phyloP scores from a whole-genome alignment of 2,113 vertebrate genomes.

The Xiphophorus hellerii region DNA sequence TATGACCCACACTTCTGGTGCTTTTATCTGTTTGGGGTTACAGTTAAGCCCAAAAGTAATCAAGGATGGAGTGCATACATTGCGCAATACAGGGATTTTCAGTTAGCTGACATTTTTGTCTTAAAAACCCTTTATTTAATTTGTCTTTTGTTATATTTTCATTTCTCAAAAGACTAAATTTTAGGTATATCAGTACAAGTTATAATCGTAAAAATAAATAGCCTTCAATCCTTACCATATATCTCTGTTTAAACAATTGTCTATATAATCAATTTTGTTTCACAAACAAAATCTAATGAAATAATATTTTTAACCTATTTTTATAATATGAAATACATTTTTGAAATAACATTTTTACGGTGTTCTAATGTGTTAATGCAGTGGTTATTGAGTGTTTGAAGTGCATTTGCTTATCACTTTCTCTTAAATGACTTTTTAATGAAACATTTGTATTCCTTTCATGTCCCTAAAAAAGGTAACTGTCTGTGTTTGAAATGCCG shows the following conservation, averaged over 20 bases:
- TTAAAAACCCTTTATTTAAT: not conserved
- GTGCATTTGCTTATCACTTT: not conserved
- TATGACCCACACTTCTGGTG: not conserved
- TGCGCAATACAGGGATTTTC: too few species aligned
- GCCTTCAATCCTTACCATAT: not conserved
- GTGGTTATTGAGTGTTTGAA: conserved; percentile 18
- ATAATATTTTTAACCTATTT: too few species aligned
- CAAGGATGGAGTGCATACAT: too few species aligned
- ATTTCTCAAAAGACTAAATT: not conserved
- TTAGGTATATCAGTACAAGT: not conserved
- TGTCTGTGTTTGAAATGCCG: conserved; percentile 2
- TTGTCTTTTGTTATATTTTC: not conserved
- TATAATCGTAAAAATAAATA: not conserved
- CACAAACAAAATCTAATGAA: too few species aligned
- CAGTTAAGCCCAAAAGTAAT: not conserved
- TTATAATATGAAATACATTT: too few species aligned
- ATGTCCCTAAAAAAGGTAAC: conserved; percentile 1
- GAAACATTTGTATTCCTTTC: not conserved
- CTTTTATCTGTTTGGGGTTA: not conserved
- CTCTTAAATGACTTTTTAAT: conserved; percentile 3
- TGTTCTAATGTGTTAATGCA: too few species aligned
- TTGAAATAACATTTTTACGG: too few species aligned
- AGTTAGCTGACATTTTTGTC: not conserved
- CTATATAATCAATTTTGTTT: not conserved
- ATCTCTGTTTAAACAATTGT: not conserved